Evolutionary conservation across 2,113 vertebrate species (phyloP), one percentile per base, ranked within the genome.

Genomic region (Trogon surrucura): DNA sequence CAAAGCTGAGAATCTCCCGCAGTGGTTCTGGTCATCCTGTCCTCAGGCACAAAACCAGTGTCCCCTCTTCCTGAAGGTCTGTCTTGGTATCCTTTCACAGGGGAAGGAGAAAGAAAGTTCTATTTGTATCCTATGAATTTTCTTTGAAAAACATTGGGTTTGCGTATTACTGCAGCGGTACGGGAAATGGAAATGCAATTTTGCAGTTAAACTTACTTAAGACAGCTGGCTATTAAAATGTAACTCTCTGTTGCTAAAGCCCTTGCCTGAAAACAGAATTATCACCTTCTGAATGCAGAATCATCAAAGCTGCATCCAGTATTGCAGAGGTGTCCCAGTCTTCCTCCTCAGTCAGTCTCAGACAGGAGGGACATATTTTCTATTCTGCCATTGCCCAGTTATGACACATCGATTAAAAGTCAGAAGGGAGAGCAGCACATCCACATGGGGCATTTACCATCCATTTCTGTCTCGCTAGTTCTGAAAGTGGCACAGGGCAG

Each of bases 21-120:
- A 99, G 97, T 99, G 99, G 99, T 99, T 99, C 97, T 99, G 99
- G 99, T 99, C 99, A 5, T 99, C 99, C 8, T 99, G 99, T 96
- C 99, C 99, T 19, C 99, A 99, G 97, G 99, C 99, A 13, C 99
- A 99, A 97, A 99, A 98, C 96, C 99, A 99, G 97, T 99, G 99
- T 93, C 99, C 99, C 25, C 99, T 99, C 65, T 99, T 99, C 98
- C 98, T 99, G 36, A 99, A 99, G 99, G 99, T 99, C 97, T 75
- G 98, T 97, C 47, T 4, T 61, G 32, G 12, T 26, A 5, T 66
- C 54, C 10, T 60, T 27, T 58, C 30, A 44, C 16, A 14, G 30
- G 38, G 53, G 14, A 50, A 44, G 5, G 50, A 34, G 60, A n/a
- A 36, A 13, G 45, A 41, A 8, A 70, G 82, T 20, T 26, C 47